Base-by-base conservation (phyloP, 1,140 invertebrate species). In the Nomia melanderi region DNA sequence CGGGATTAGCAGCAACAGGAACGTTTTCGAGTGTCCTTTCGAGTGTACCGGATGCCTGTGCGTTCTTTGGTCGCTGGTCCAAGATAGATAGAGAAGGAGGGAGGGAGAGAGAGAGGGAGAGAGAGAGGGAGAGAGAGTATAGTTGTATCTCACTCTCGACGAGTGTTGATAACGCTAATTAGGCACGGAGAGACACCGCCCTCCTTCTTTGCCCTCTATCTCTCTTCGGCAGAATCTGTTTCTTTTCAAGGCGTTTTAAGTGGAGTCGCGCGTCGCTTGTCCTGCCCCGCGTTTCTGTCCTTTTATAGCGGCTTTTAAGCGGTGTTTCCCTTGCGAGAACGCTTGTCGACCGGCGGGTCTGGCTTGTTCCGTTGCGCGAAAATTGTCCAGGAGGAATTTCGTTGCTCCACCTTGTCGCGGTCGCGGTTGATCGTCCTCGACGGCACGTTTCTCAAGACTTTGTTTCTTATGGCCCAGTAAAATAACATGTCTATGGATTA, bases 141-240 rank as follows among this genome's bases (percentile, higher is more conserved):
- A 44, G 60, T 39, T 25, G 25, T 39, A 47, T 56, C 50, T 33
- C 29, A 50, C 64, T 64, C 31, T 63, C 1, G 31, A n/a, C 25
- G 23, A 57, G 75, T 25, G 36, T 53, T 71, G 83, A 84, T 84
- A 84, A 83, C 39, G 78, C 78, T 84, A 84, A 84, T 79, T 77
- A 81, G 83, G 64, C 27, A 25, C 60, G 27, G 59, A 80, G 36
- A 81, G 57, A 62, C n/a, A n/a, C 27, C 23, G 39, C 17, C 9
- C 50, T 44, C 25, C 41, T n/a, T n/a, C n/a, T n/a, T n/a, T n/a
- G n/a, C 33, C 33, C 23, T 53, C 14, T 14, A 9, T 44, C 36
- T 56, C 62, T 23, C n/a, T 50, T 20, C 4, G 11, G 2, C 33
- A 14, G 17, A 33, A 54, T 56, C 27, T 44, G 50, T 53, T 80